phyloP scores from a whole-genome alignment of 2,797 vertebrate species.

The Semotilus atromaculatus region DNA sequence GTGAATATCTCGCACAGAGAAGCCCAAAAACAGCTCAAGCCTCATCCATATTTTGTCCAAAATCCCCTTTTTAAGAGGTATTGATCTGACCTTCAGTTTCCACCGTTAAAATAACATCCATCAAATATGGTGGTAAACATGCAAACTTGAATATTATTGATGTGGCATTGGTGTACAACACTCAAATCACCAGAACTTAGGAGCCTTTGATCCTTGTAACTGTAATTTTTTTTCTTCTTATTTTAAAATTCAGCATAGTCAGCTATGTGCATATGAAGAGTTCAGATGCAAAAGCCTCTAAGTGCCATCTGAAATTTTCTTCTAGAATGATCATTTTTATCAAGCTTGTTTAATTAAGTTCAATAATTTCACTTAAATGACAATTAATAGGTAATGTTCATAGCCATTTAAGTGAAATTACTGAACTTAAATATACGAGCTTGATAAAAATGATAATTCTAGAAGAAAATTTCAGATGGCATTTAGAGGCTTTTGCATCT shows the following conservation, averaged over 20 bases:
- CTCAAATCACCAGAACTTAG: neutral
- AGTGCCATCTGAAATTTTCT: too few species aligned
- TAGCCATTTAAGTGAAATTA: too few species aligned
- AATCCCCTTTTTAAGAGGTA: conserved; percentile 67
- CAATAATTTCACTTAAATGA: too few species aligned
- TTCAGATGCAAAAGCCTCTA: too few species aligned
- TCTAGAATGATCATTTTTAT: too few species aligned
- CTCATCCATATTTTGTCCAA: conserved; percentile 64
- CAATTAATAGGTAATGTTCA: too few species aligned
- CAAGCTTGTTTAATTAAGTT: too few species aligned
- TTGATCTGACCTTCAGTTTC: conserved; percentile 77
- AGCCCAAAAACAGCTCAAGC: conserved; percentile 17
- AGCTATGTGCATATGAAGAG: conserved; percentile 21
- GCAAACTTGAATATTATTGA: conserved; percentile 38
- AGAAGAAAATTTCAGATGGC: too few species aligned
- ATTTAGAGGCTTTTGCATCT: too few species aligned
- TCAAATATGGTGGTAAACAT: conserved; percentile 43
- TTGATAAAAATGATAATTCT: too few species aligned
- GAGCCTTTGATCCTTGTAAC: neutral
- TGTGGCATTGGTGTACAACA: conserved; percentile 27
- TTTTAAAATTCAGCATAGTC: conserved; percentile 26
- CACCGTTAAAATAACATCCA: conserved; percentile 63
- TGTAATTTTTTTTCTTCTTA: neutral
- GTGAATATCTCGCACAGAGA: conserved; percentile 1
- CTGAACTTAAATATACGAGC: too few species aligned